Conservation (phyloP, 2,113 vertebrate species). For the Sinocyclocheilus anshuiensis region DNA sequence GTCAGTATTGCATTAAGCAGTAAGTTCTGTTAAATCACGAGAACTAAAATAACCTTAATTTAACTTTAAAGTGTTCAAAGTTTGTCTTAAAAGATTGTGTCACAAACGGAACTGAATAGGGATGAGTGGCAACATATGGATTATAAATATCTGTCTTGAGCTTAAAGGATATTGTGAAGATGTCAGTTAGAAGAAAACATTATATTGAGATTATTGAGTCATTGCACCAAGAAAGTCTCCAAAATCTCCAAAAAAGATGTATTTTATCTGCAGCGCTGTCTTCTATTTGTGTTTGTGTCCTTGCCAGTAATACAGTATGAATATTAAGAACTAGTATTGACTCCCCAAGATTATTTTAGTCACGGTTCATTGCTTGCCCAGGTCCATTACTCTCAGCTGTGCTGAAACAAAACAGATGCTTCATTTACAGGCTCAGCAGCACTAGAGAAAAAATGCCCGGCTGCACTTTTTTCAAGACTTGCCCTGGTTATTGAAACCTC, state of each 20-base stretch:
- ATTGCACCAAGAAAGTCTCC: background rate
- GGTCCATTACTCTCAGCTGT: conserved; percentile 17
- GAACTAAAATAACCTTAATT: too few species aligned
- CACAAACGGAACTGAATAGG: too few species aligned
- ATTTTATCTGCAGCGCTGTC: background rate
- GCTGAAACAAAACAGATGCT: conserved; percentile 44
- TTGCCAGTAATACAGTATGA: background rate
- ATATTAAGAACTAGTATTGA: conserved; percentile 33
- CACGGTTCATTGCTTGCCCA: conserved; percentile 20
- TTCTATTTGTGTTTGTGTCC: background rate
- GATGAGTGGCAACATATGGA: too few species aligned
- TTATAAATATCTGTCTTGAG: too few species aligned
- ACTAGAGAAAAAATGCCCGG: background rate
- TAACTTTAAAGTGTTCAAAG: too few species aligned
- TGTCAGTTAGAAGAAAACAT: too few species aligned
- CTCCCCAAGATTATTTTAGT: conserved; percentile 25
- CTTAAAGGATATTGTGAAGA: too few species aligned
- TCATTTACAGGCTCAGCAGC: conserved; percentile 40
- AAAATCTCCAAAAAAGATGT: background rate
- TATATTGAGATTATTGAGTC: background rate
- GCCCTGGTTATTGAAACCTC: conserved; percentile 22
- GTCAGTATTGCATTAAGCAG: too few species aligned
- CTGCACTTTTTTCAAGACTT: conserved; percentile 33
- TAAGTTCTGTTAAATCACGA: too few species aligned
- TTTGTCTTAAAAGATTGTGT: too few species aligned